phyloP scores from a whole-genome alignment of 64 coral and sea anemone genomes.

The Porites australiensis region DNA sequence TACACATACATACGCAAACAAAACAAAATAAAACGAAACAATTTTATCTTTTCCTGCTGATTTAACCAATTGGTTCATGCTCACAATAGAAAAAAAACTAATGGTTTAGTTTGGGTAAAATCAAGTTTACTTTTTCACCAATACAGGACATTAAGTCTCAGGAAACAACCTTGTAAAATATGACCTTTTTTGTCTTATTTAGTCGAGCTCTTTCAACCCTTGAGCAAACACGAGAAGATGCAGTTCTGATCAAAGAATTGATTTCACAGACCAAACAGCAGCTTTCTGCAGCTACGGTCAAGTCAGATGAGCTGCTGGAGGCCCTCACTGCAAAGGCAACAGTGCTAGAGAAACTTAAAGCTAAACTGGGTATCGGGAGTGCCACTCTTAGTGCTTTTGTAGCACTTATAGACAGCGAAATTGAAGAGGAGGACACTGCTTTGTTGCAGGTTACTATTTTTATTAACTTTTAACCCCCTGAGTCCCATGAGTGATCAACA shows the following conservation, averaged over 20 bases:
- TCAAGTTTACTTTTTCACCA: no score
- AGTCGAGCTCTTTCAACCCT: slow-evolving; percentile 86
- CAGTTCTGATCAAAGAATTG: slow-evolving; percentile 80
- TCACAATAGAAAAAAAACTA: no score
- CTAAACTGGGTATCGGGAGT: slow-evolving; percentile 95
- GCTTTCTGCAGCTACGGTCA: slow-evolving; percentile 72
- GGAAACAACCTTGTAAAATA: no score
- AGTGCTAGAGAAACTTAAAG: slow-evolving; percentile 92
- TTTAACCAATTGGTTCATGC: no score
- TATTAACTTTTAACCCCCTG: background rate
- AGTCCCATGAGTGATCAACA: no score
- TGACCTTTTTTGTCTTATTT: background rate
- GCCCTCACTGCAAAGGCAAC: slow-evolving; percentile 89
- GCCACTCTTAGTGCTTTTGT: slow-evolving; percentile 88
- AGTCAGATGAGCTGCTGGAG: slow-evolving; percentile 79
- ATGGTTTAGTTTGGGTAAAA: no score
- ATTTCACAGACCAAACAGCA: slow-evolving; percentile 87
- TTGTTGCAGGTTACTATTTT: slow-evolving; percentile 48
- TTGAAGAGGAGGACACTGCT: slow-evolving; percentile 91
- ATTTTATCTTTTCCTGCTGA: no score
- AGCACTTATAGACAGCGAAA: slow-evolving; percentile 93
- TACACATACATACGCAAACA: no score
- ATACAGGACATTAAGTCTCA: no score
- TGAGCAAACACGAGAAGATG: slow-evolving; percentile 91
- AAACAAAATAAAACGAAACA: no score